Evolutionary conservation across 2,113 vertebrate species (phyloP), one percentile per base, ranked within the genome.

Genomic region (Cygnus buccinator): DNA sequence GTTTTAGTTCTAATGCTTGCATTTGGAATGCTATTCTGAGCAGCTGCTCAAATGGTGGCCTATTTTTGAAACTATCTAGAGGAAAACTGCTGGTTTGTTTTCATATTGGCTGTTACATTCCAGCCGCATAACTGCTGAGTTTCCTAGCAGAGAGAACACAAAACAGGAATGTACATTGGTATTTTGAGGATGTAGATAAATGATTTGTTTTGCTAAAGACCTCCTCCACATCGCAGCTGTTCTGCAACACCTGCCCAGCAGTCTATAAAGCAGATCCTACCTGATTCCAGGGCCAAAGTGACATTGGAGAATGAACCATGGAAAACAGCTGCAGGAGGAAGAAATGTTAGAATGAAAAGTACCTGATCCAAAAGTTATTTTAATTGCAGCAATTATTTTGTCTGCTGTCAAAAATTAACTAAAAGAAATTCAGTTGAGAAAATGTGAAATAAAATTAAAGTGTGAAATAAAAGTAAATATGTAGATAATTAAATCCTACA

Each of bases 301-400:
- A 31, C 9, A 37, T 2, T 0, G 0, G 58, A 25, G 29, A 57
- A 25, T 9, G 20, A 84, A n/a, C 31, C 50, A 75, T 2, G 0
- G 46, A 78, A 82, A 63, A 2, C 44, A 54, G 9, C 3, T 39
- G 52, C 62, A 67, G 29, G 33, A 83, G 5, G 31, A 75, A 46
- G 13, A 52, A 19, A 6, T 2, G 10, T 58, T 63, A 18, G 33
- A 67, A 52, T 15, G 26, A n/a, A 63, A 55, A 82, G 79, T 25
- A 87, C 55, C 16, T 7, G 15, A 39, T 50, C 50, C 17, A 9
- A 12, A 76, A 87, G 59, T 77, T 90, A 15, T 28, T 90, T 63
- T 35, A 22, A 82, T 25, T 78, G 61, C 50, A 81, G 35, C 11
- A 41, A 75, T 41, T 17, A 17, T 90, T 94, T 90, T 59, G 26